phyloP scores from a whole-genome alignment of 2,113 vertebrate genomes.

The Otis tarda region DNA sequence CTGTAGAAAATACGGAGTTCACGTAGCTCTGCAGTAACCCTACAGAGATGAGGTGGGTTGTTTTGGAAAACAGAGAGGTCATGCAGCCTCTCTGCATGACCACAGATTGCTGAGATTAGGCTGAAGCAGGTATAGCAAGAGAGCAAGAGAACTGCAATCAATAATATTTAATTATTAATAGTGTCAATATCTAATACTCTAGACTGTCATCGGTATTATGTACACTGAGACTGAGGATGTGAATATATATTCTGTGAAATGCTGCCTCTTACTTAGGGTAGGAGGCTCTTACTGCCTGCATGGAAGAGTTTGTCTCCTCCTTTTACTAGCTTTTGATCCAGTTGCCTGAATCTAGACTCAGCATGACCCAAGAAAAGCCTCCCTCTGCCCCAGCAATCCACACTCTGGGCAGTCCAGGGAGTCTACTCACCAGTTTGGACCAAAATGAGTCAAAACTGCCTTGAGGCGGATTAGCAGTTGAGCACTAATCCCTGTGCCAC shows the following conservation, averaged over 20 bases:
- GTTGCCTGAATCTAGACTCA: neutral
- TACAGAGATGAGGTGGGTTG: neutral
- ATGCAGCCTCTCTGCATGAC: neutral
- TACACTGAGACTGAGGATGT: neutral
- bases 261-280: neutral
- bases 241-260: neutral
- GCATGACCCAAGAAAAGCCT: neutral
- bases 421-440: neutral
- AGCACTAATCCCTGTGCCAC: neutral
- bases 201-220: accelerated
- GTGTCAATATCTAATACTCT: neutral
- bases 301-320: neutral
- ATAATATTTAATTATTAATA: neutral
- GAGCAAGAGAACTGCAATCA: neutral
- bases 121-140: neutral
- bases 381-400: too few species aligned
- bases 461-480: neutral
- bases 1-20: neutral
- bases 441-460: neutral
- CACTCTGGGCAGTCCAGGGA: accelerated
- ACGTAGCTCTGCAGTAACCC: neutral
- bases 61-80: neutral
- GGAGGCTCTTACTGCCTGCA: neutral
- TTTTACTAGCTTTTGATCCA: neutral
- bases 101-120: neutral